Evolutionary conservation across 2,113 vertebrate genomes (phyloP).

Genomic region (Melierax canorus): DNA sequence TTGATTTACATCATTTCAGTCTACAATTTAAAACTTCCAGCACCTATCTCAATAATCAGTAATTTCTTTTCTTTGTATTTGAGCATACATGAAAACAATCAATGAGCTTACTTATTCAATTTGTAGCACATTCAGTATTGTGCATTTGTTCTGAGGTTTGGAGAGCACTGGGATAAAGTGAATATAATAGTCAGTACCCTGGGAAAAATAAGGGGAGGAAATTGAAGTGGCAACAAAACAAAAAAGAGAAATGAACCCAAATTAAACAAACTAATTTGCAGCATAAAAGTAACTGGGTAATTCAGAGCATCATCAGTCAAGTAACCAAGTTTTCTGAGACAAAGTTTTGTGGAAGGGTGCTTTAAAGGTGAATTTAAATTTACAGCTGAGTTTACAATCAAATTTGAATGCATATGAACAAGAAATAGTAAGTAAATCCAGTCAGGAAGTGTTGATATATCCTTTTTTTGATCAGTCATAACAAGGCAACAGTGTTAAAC

Average conservation of each 20-base stretch:
- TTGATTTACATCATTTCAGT: background rate
- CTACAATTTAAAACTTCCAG: background rate
- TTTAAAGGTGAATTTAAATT: background rate
- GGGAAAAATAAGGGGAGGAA: background rate
- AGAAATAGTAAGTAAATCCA: background rate
- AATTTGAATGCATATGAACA: background rate
- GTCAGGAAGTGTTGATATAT: background rate
- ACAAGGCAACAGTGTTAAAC: background rate
- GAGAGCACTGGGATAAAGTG: background rate
- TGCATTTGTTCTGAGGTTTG: background rate
- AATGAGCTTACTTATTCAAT: background rate
- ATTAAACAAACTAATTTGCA: background rate
- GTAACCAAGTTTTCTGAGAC: background rate
- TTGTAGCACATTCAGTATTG: background rate
- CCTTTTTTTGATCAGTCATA: background rate
- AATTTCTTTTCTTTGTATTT: background rate
- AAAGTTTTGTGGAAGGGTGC: background rate
- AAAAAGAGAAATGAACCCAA: background rate
- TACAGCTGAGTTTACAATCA: background rate
- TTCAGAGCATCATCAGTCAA: background rate
- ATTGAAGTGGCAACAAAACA: background rate
- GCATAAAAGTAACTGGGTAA: background rate
- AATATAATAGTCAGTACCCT: background rate
- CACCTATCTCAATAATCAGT: background rate
- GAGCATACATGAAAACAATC: background rate